Conservation (phyloP, 1,140 invertebrate genomes). For the Heliothis virescens region DNA sequence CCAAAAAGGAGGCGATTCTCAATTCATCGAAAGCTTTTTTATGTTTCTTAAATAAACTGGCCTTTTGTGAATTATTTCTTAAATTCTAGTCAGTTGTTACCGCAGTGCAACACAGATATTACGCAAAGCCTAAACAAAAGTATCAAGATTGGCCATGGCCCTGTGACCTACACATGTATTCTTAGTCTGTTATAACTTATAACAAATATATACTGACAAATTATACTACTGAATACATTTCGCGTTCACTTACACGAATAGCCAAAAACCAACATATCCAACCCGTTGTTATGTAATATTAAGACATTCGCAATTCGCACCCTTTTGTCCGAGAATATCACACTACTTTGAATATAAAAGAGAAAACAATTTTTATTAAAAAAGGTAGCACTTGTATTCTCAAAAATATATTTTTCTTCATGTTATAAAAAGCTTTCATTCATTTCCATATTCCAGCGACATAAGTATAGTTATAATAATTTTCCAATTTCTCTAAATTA, state of each 20-base stretch:
- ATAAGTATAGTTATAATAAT: no score
- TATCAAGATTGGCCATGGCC: slow-evolving; percentile 20
- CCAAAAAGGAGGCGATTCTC: no score
- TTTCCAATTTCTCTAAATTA: no score
- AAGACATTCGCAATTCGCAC: background rate
- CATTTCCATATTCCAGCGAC: no score
- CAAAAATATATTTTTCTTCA: no score
- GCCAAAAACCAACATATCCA: no score
- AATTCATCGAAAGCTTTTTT: background rate
- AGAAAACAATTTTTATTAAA: no score
- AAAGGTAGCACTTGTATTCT: no score
- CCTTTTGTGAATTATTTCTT: background rate
- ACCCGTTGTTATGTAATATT: no score
- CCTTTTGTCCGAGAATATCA: background rate
- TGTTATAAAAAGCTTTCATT: no score
- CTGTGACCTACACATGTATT: slow-evolving; percentile 18
- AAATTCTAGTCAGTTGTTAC: background rate
- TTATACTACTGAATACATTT: background rate
- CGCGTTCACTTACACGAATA: background rate
- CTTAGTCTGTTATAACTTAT: no score
- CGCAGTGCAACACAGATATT: slow-evolving; percentile 11
- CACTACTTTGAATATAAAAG: background rate
- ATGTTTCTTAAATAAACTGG: background rate
- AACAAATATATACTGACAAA: background rate
- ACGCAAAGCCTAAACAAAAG: slow-evolving; percentile 38